These are phyloP conservation scores for Crematogaster levior DNA, from an alignment of 2,888 invertebrate species.

Conservation along the genomic window DNA sequence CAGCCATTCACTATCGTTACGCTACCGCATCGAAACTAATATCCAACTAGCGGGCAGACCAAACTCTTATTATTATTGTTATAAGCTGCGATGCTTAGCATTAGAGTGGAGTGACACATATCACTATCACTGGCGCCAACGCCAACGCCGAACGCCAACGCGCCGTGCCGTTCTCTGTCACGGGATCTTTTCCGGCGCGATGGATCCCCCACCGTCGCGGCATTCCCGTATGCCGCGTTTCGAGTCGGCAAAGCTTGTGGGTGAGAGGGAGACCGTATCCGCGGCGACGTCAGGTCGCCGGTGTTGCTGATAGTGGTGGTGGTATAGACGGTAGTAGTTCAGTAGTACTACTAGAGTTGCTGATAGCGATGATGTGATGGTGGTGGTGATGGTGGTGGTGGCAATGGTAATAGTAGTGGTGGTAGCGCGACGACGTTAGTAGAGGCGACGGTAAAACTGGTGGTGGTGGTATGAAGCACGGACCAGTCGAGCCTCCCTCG, in stretches of 20 bases:
- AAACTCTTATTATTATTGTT: slow-evolving; percentile 13
- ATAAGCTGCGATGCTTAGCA: slow-evolving; percentile 1
- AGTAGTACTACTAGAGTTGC: slow-evolving; percentile 50
- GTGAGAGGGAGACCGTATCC: slow-evolving; percentile 15
- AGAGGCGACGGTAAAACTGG: not conserved
- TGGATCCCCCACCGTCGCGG: slow-evolving; percentile 34
- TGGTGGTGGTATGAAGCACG: slow-evolving; percentile 50
- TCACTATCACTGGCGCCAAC: slow-evolving; percentile 47
- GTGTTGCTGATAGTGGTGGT: slow-evolving; percentile 41
- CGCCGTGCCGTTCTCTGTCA: slow-evolving; percentile 45
- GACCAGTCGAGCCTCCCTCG: slow-evolving; percentile 73
- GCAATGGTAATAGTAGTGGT: slow-evolving; percentile 43
- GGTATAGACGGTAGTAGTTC: slow-evolving; percentile 54
- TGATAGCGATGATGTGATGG: not conserved
- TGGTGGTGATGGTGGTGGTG: slow-evolving; percentile 11
- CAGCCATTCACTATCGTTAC: not conserved
- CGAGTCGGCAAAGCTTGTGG: slow-evolving; percentile 23
- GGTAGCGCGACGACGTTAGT: slow-evolving; percentile 12
- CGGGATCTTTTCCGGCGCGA: slow-evolving; percentile 53
- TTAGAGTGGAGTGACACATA: slow-evolving; percentile 16
- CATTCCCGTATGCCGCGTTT: slow-evolving; percentile 38
- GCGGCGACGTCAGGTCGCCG: slow-evolving; percentile 42
- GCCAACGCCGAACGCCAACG: slow-evolving; percentile 13
- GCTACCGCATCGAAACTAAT: not conserved
- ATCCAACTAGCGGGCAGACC: not conserved